Percentiles rank a stretch among this genome's conserved stretches.
phyloP scores from a whole-genome alignment of 2,797 vertebrate species.

The Coregonus suidteri region DNA sequence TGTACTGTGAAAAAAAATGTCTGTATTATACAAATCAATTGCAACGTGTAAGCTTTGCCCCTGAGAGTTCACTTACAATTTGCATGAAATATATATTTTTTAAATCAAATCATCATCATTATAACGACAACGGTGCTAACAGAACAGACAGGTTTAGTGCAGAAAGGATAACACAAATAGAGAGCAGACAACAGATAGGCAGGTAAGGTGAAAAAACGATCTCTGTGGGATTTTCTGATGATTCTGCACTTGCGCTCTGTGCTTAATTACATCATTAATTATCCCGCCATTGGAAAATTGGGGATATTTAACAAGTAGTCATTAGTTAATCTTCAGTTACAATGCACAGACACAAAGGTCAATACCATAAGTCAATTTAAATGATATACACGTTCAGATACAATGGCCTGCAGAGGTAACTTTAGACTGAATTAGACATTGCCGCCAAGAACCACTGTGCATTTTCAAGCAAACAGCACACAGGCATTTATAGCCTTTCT shows the following conservation, averaged over 20 bases:
- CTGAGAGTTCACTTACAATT: too few relatives aligned
- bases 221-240: conserved; percentile 53
- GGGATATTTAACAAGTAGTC: conserved; percentile 69
- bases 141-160: neutral
- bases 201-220: neutral
- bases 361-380: conserved; percentile 63
- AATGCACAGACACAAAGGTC: conserved; percentile 66
- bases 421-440: conserved; percentile 41
- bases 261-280: conserved; percentile 76
- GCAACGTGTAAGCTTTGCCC: too few relatives aligned
- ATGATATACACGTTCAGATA: conserved; percentile 54
- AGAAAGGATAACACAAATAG: conserved; percentile 20
- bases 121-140: too few relatives aligned
- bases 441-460: conserved; percentile 2
- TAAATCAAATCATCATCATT: too few relatives aligned
- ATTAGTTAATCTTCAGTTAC: conserved; percentile 73
- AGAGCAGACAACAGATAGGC: neutral
- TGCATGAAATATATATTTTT: too few relatives aligned
- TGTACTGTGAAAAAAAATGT: too few relatives aligned
- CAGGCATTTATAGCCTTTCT: neutral
- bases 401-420: conserved; percentile 35
- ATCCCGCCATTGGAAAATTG: conserved; percentile 58
- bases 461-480: conserved; percentile 9
- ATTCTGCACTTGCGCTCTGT: conserved; percentile 52
- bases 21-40: too few relatives aligned